phyloP scores from a whole-genome alignment of 2,113 vertebrate species.

The Tautogolabrus adspersus region DNA sequence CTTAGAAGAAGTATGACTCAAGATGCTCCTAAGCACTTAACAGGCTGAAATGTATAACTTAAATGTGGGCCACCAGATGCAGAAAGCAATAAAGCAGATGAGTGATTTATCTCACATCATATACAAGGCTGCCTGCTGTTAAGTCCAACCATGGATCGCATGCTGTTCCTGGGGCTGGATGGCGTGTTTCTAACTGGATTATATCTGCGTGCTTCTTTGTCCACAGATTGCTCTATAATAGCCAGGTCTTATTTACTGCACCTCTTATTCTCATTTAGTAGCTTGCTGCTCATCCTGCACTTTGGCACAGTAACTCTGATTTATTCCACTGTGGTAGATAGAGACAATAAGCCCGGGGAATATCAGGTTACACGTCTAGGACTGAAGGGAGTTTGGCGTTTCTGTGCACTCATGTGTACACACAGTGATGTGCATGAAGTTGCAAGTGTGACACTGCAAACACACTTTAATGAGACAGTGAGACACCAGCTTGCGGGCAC shows the following conservation, averaged over 20 bases:
- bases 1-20: slow-evolving; percentile 39
- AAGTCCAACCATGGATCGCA: neutral
- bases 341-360: neutral
- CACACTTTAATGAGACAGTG: slow-evolving; percentile 13
- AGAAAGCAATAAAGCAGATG: neutral
- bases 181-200: slow-evolving; percentile 30
- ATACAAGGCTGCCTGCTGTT: neutral
- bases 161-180: neutral
- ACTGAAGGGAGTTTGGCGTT: neutral
- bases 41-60: slow-evolving; percentile 28
- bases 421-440: neutral
- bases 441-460: slow-evolving; percentile 5
- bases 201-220: slow-evolving; percentile 10
- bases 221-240: slow-evolving; percentile 23
- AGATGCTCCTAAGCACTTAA: slow-evolving; percentile 39
- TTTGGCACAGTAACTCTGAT: slow-evolving; percentile 4
- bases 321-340: neutral
- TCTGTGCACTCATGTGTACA: neutral
- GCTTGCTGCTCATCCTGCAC: slow-evolving; percentile 24
- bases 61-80: neutral
- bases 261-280: slow-evolving; percentile 5
- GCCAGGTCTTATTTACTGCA: slow-evolving; percentile 17
- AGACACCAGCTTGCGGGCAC: slow-evolving; percentile 25
- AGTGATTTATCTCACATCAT: neutral
- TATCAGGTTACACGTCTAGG: neutral